Conservation (phyloP, 23 tunicate species). For the Trididemnum miniatum region DNA sequence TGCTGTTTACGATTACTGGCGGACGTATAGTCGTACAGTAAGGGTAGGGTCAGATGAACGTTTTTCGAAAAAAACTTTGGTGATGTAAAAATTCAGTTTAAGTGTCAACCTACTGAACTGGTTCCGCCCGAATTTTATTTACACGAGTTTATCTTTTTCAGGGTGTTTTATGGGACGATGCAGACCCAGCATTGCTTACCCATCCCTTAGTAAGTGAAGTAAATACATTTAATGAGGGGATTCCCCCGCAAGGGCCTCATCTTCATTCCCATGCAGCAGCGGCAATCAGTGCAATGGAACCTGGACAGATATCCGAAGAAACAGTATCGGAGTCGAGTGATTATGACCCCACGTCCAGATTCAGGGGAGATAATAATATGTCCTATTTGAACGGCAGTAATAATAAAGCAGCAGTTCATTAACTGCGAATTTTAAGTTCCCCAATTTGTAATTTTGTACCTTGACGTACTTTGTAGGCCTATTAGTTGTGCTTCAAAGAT, state of each 20-base stretch:
- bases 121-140: too few relatives aligned
- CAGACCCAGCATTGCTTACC: slow-evolving; percentile 7
- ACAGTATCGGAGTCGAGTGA: slow-evolving; percentile 18
- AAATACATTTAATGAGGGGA: slow-evolving; percentile 27
- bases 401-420: slow-evolving; percentile 69
- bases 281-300: slow-evolving; percentile 37
- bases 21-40: too few relatives aligned
- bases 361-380: slow-evolving; percentile 60
- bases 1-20: too few relatives aligned
- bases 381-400: slow-evolving; percentile 47
- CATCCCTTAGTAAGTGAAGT: slow-evolving; percentile 29
- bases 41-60: too few relatives aligned
- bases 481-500: too few relatives aligned
- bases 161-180: slow-evolving; percentile 76
- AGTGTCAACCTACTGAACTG: too few relatives aligned
- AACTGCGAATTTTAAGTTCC: too few relatives aligned
- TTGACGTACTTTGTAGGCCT: too few relatives aligned
- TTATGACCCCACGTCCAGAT: slow-evolving; percentile 18
- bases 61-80: too few relatives aligned
- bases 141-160: slow-evolving; percentile 37
- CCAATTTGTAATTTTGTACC: too few relatives aligned
- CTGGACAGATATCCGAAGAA: slow-evolving; percentile 20
- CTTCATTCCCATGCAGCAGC: slow-evolving; percentile 40
- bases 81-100: too few relatives aligned
- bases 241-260: slow-evolving; percentile 4